A percentile compares a stretch with the other conserved stretches of the same genome.
Conservation (phyloP, 2,888 invertebrate genomes). For the Tetragnatha montana region DNA sequence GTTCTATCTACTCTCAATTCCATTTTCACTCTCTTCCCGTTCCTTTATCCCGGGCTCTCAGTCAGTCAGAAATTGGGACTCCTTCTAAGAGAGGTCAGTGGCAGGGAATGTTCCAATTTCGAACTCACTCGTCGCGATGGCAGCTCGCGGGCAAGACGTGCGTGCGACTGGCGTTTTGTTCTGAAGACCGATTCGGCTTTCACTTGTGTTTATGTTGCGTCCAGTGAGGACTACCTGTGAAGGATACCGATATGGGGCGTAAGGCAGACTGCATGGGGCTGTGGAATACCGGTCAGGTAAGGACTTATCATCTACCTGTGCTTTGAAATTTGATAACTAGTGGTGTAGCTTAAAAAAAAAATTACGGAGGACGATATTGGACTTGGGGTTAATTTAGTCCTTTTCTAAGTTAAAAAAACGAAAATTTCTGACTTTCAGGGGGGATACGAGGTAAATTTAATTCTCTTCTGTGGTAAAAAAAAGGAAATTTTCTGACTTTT, state of each 20-base stretch:
- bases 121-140: slow-evolving; percentile 5
- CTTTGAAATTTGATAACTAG: no score
- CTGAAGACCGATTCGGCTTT: background rate
- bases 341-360: no score
- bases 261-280: slow-evolving; percentile 31
- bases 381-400: no score
- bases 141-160: background rate
- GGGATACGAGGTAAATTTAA: no score
- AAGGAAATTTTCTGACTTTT: no score
- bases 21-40: slow-evolving; percentile 1
- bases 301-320: no score
- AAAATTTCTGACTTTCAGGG: no score
- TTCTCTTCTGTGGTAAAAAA: no score
- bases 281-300: slow-evolving; percentile 64
- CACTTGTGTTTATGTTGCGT: slow-evolving; percentile 23
- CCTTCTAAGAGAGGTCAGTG: slow-evolving; percentile 59
- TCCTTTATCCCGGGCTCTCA: slow-evolving; percentile 54
- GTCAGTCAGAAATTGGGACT: slow-evolving; percentile 56
- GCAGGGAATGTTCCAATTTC: slow-evolving; percentile 63
- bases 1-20: slow-evolving; percentile 4
- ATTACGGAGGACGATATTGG: no score
- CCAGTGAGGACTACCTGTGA: slow-evolving; percentile 19
- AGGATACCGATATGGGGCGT: slow-evolving; percentile 39
- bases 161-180: background rate
- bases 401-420: no score